phyloP scores from a whole-genome alignment of 2,113 vertebrate genomes.

The Lepus europaeus region DNA sequence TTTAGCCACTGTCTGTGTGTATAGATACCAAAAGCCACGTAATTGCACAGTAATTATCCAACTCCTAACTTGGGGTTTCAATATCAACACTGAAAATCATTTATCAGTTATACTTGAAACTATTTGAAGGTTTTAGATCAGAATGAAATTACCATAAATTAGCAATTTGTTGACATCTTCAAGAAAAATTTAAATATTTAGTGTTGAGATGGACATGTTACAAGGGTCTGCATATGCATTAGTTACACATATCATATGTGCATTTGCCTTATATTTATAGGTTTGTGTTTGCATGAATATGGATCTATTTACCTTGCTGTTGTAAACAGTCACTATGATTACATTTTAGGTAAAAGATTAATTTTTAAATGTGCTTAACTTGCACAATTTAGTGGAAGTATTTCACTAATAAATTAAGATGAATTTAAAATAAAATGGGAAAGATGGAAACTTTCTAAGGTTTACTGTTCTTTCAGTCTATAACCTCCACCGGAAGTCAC shows the following conservation, averaged over 20 bases:
- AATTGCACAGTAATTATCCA: slow-evolving; percentile 76
- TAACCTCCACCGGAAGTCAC: neutral
- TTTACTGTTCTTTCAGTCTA: neutral
- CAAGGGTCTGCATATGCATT: slow-evolving; percentile 47
- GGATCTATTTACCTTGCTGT: slow-evolving; percentile 36
- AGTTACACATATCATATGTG: slow-evolving; percentile 2
- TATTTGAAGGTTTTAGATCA: slow-evolving; percentile 54
- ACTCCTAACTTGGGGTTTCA: slow-evolving; percentile 70
- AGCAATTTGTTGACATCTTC: slow-evolving; percentile 69
- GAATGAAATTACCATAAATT: slow-evolving; percentile 77
- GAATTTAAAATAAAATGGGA: slow-evolving; percentile 19
- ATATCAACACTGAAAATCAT: slow-evolving; percentile 69
- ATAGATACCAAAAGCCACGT: slow-evolving; percentile 61
- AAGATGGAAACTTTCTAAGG: neutral
- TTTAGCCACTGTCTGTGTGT: neutral
- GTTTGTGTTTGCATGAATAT: slow-evolving; percentile 57
- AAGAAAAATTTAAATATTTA: slow-evolving; percentile 75
- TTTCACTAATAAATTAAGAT: slow-evolving; percentile 50
- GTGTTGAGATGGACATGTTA: slow-evolving; percentile 64
- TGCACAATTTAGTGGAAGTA: neutral
- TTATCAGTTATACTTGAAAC: slow-evolving; percentile 47
- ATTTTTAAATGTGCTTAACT: slow-evolving; percentile 44
- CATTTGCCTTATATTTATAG: slow-evolving; percentile 40
- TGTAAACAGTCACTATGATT: slow-evolving; percentile 50
- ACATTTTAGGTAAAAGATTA: slow-evolving; percentile 51